Evolutionary conservation across 2,888 invertebrate species (phyloP).

Genomic region (Chymomyza amoena): DNA sequence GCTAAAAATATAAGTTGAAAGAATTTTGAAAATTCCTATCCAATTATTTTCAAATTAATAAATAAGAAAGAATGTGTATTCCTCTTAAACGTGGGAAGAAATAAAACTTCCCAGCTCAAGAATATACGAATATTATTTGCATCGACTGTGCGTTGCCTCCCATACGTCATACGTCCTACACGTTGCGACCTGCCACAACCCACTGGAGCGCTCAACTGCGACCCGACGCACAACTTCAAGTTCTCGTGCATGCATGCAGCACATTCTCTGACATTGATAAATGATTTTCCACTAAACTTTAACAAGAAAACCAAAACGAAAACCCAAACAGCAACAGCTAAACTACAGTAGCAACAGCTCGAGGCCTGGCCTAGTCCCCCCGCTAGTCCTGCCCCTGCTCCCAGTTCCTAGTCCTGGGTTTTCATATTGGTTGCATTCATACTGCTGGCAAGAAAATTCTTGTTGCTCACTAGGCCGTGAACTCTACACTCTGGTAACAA

Average conservation of each 20-base stretch:
- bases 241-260: conserved; percentile 51
- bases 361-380: not conserved
- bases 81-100: too few relatives aligned
- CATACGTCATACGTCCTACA: conserved; percentile 17
- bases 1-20: too few relatives aligned
- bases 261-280: conserved; percentile 71
- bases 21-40: too few relatives aligned
- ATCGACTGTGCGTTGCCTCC: not conserved
- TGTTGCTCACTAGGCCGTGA: conserved; percentile 71
- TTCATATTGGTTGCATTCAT: conserved; percentile 60
- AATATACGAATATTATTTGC: too few relatives aligned
- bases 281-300: conserved; percentile 65
- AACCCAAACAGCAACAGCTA: conserved; percentile 17
- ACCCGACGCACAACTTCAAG: not conserved
- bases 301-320: conserved; percentile 52
- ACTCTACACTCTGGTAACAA: conserved; percentile 34
- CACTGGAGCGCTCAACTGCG: not conserved
- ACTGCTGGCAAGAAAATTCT: conserved; percentile 52
- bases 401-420: too few relatives aligned
- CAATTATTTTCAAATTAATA: too few relatives aligned
- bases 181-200: not conserved
- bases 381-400: too few relatives aligned
- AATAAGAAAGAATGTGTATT: too few relatives aligned
- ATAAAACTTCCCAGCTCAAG: too few relatives aligned
- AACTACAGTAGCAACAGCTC: conserved; percentile 21